Evolutionary conservation across 1,140 invertebrate species (phyloP), one percentile per base, ranked within the genome.

Genomic region (Anastrepha ludens): DNA sequence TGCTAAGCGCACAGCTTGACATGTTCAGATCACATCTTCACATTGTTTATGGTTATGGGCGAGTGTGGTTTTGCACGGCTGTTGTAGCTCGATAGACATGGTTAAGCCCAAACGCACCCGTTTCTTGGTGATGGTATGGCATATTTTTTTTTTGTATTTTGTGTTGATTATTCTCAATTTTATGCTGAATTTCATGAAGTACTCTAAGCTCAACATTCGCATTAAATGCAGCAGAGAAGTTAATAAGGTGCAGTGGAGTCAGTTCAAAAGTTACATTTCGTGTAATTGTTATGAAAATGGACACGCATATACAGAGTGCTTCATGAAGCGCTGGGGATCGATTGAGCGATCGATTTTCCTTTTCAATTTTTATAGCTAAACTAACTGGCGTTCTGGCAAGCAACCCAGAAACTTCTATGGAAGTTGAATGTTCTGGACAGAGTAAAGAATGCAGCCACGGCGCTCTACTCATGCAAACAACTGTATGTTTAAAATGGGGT

Each of bases 11-110:
- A 81, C 74, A 81, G 47, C 74, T 13, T 81, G 74, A 81, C 74
- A 81, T 81, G 74, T 81, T 20, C 74, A 81, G 74, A 81, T 81
- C 74, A 81, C 74, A 81, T 81, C 74, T 81, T 81, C 74, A n/a
- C 74, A 81, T 81, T 81, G 74, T 81, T 81, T 81, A 81, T 81
- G 74, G 20, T 81, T 81, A 81, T 81, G 74, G 47, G 74, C 74
- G 17, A 11, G 20, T 20, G 17, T 8, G n/a, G n/a, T 81, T 4
- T 55, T 50, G 2, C 17, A 47, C 13, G 9, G 44, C 1, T 55
- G n/a, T 3, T 20, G 9, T 20, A 1, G n/a, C 20, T n/a, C 17
- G 8, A 81, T 81, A 47, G 41, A 74, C 15, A 47, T 29, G 41
- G 60, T 62, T 47, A 55, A 39, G 5, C 5, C n/a, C 29, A 6